Evolutionary conservation across 2,888 invertebrate species (phyloP).

Genomic region (Dinocampus coccinellae): DNA sequence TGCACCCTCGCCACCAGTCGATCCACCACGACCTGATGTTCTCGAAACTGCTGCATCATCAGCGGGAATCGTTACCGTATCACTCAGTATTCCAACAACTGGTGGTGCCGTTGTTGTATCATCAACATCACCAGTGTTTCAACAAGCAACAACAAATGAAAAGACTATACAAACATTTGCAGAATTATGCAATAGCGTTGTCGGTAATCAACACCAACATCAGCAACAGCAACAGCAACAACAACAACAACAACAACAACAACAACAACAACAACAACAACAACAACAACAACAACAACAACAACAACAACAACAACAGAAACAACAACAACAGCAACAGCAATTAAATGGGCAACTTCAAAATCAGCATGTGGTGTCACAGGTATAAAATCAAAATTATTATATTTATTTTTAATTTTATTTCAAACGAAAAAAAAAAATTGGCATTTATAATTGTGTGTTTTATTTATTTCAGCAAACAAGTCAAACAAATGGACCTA

Average conservation of each 20-base stretch:
- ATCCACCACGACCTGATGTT: constrained; percentile 71
- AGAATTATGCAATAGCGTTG: constrained; percentile 75
- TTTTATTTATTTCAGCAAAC: constrained; percentile 53
- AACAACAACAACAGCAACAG: too few species aligned
- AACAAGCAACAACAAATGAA: constrained; percentile 51
- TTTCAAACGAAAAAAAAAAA: neutral
- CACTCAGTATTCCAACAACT: constrained; percentile 74
- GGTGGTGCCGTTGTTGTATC: constrained; percentile 71
- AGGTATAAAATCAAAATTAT: constrained; percentile 48
- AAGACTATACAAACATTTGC: constrained; percentile 68
- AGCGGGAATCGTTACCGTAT: constrained; percentile 79
- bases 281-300: constrained; percentile 37
- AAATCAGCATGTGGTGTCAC: constrained; percentile 58
- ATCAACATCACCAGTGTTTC: constrained; percentile 71
- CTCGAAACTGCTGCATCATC: constrained; percentile 76
- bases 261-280: constrained; percentile 47
- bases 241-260: neutral
- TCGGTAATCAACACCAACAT: constrained; percentile 58
- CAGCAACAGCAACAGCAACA: constrained; percentile 49
- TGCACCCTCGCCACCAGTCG: constrained; percentile 70
- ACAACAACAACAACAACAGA: constrained; percentile 39
- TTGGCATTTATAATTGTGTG: constrained; percentile 22
- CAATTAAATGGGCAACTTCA: constrained; percentile 15
- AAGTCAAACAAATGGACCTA: constrained; percentile 61
- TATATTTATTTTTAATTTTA: neutral